Base-by-base conservation (phyloP, 2,888 invertebrate genomes). In the Folsomia candida region DNA sequence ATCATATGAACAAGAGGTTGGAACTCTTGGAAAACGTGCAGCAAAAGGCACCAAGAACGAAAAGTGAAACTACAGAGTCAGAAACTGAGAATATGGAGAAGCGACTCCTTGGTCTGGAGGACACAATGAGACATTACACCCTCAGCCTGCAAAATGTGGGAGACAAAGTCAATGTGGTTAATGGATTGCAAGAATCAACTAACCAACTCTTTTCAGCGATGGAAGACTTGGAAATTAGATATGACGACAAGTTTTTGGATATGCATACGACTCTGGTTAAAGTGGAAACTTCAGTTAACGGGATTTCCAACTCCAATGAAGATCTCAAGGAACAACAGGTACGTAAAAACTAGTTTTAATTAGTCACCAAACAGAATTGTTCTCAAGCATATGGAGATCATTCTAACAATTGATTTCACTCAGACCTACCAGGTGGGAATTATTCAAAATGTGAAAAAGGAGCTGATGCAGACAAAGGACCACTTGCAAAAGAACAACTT, bases 281-380 rank as follows among this genome's bases (percentile, higher is more conserved):
- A 66, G 37, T 78, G 14, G 78, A 78, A 60, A 73, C 75, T 2
- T 67, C 75, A 3, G 70, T 73, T 25, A 78, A 73, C 58, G 47
- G 67, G 2, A 51, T 69, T 20, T 57, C 61, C 25, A 69, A 74
- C 47, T 58, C 70, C 18, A 76, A 67, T 65, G 76, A 76, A 63
- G 76, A 77, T 37, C 62, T 37, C 18, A 74, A 75, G 67, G 78
- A 75, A 66, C 78, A 78, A 74, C 78, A 77, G 76, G 78, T 78
- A 70, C 69, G 70, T n/a, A n/a, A n/a, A n/a, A n/a, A n/a, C n/a
- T n/a, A n/a, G n/a, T 14, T 24, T 57, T 66, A 29, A n/a, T 63
- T 3, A 11, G 11, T 51, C 18, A 11, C 11, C 26, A 14, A 25
- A 60, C 22, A 26, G 24, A 11, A 61, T 28, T 68, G 11, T 58